Evolutionary conservation across 2,113 vertebrate genomes (phyloP), one percentile per base, ranked within the genome.

Genomic region (Heterotis niloticus): DNA sequence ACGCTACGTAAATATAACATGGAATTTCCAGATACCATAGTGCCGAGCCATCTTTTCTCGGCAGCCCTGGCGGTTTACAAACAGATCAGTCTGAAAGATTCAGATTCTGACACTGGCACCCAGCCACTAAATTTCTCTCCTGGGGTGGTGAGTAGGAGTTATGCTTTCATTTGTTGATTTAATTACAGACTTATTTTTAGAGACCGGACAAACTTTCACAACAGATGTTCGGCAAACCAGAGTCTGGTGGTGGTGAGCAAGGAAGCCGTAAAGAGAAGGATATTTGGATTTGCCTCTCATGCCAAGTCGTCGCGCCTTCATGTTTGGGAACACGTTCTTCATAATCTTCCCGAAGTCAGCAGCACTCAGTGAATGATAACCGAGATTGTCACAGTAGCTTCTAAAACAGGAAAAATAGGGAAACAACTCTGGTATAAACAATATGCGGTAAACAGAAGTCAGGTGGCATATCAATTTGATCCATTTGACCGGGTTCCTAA

Each of bases 351-450:
- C 98, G 85, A 99, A 99, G 90, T 99, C 98, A 90, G 98, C 98
- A 88, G 98, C 97, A 90, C 98, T 99, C 92, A 99, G 92, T 83
- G 96, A 95, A 89, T 98, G 97, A 91, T 99, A 98, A 90, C 96
- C 96, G 76, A 99, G 97, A 98, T 99, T 99, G 95, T 99, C 98
- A 93, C 98, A 99, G 91, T 99, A 99, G 92, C 96, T 98, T 94
- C 98, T 99, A 90, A 26, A 93, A 93, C 18, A 24, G 85, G 79
- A 7, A 29, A 62, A 14, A 93, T 16, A 24, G 85, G 79, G 5
- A 29, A 62, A n/a, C 34, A 16, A 0, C 74, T 14, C 20, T 14
- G 2, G 59, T 17, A 14, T 2, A 14, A n/a, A 65, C 16, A 29
- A 60, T 23, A 23, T 28, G n/a, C 12, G 23, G 23, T 26, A 24